Percentiles rank a stretch among this genome's conserved stretches.
Evolutionary conservation across 2,113 vertebrate genomes (phyloP).

Genomic region (Odontesthes bonariensis): DNA sequence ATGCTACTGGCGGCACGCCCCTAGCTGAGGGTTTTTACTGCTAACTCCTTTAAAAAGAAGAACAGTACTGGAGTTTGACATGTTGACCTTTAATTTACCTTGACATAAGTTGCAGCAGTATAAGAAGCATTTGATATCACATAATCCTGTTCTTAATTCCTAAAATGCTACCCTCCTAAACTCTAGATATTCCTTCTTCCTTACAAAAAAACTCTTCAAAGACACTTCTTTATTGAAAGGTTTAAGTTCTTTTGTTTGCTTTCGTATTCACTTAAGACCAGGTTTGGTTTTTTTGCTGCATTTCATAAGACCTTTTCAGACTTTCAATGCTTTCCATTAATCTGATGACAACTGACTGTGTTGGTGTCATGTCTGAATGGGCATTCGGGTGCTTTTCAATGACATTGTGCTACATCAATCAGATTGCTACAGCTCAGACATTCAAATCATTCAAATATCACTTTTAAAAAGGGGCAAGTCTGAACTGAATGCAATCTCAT

Average conservation of each 20-base stretch:
- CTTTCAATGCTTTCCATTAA: background rate
- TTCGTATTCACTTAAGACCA: background rate
- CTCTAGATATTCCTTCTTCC: background rate
- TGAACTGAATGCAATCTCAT: background rate
- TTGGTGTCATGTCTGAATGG: background rate
- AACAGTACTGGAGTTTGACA: slow-evolving; percentile 17
- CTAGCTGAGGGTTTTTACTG: slow-evolving; percentile 24
- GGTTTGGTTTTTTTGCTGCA: background rate
- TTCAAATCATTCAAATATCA: background rate
- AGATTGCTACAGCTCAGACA: background rate
- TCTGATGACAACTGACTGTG: background rate
- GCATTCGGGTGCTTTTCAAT: background rate
- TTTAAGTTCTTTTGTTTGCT: background rate
- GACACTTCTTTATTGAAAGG: too few species aligned
- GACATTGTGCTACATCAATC: background rate
- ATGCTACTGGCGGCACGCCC: slow-evolving; percentile 48
- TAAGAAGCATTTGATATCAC: slow-evolving; percentile 10
- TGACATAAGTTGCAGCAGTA: background rate
- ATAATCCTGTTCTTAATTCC: slow-evolving; percentile 18
- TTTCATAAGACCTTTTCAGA: too few species aligned
- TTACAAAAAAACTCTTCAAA: background rate
- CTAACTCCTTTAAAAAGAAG: slow-evolving; percentile 30
- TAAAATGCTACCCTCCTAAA: background rate
- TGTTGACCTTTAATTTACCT: slow-evolving; percentile 46
- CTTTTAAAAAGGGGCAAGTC: background rate